Evolutionary conservation across 2,888 invertebrate species (phyloP), one percentile per base, ranked within the genome.

Genomic region (Romanomermis culicivorax): DNA sequence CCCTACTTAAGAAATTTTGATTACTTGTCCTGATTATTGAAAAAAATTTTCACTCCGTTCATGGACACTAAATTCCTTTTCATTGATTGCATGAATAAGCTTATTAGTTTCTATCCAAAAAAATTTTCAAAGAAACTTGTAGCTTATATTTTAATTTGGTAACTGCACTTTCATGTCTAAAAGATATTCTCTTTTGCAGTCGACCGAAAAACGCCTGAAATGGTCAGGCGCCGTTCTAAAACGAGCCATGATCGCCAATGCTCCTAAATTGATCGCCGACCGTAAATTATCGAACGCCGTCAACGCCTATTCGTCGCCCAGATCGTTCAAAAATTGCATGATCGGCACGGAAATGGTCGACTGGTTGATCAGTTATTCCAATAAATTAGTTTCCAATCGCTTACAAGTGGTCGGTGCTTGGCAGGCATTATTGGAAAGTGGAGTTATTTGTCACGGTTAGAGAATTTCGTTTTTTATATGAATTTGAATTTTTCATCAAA

Each of bases 281-380:
- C 64, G 74, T 42, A 70, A 70, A 60, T 75, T 76, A 66, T 76
- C 76, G 64, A 4, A 23, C 14, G 26, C 20, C 29, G 54, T 60
- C 29, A 62, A 60, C 20, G n/a, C n/a, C n/a, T n/a, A n/a, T n/a
- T n/a, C n/a, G n/a, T n/a, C n/a, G n/a, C n/a, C n/a, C n/a, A n/a
- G n/a, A n/a, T n/a, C n/a, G n/a, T 51, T 53, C 24, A 17, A 25
- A 76, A 56, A 78, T 64, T 79, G 80, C 67, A 80, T 83, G 65
- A 79, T 82, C 11, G 84, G 83, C 56, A 79, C 79, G 1, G 83
- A 84, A 69, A 76, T 84, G 70, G 81, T 83, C 49, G 82, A 83
- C 69, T 85, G 83, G 83, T 69, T 84, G 58, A 70, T 81, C 61
- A 76, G 77, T 62, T 73, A 80, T 62, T 77, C 55, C 24, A 51